Percentiles rank a stretch among this genome's conserved stretches.
Evolutionary conservation across 2,113 vertebrate genomes (phyloP).

Genomic region (Megaceryle torquata): DNA sequence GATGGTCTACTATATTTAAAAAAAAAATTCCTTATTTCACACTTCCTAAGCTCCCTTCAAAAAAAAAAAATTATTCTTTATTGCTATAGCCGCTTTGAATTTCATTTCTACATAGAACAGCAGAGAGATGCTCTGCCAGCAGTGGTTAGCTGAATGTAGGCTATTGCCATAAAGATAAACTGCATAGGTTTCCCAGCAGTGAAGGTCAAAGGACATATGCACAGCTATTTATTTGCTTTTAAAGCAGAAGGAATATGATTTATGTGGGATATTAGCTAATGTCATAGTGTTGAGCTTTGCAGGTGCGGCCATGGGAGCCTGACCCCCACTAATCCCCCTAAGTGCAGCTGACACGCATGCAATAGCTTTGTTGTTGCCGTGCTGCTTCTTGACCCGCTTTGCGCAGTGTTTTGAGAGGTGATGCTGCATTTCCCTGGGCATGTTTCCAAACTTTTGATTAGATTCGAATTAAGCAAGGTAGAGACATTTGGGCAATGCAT

Average conservation of each 20-base stretch:
- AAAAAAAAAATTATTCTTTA: neutral
- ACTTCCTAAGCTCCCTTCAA: neutral
- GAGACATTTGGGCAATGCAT: accelerated
- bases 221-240: slow-evolving; percentile 78
- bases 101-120: neutral
- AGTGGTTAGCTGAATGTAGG: neutral
- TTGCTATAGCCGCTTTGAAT: neutral
- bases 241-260: slow-evolving; percentile 76
- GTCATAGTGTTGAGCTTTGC: slow-evolving; percentile 57
- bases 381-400: neutral
- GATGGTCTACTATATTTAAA: neutral
- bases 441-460: neutral
- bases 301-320: slow-evolving; percentile 73
- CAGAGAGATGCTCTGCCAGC: neutral
- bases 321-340: slow-evolving; percentile 73
- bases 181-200: slow-evolving; percentile 65
- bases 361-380: slow-evolving; percentile 70
- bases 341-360: slow-evolving; percentile 53
- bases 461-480: neutral
- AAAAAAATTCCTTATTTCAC: neutral
- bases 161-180: slow-evolving; percentile 53
- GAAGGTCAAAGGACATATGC: slow-evolving; percentile 69
- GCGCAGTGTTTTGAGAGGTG: neutral
- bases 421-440: neutral
- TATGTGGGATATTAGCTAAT: slow-evolving; percentile 75